phyloP scores from a whole-genome alignment of 2,888 invertebrate genomes.

The Dynastes grantii region DNA sequence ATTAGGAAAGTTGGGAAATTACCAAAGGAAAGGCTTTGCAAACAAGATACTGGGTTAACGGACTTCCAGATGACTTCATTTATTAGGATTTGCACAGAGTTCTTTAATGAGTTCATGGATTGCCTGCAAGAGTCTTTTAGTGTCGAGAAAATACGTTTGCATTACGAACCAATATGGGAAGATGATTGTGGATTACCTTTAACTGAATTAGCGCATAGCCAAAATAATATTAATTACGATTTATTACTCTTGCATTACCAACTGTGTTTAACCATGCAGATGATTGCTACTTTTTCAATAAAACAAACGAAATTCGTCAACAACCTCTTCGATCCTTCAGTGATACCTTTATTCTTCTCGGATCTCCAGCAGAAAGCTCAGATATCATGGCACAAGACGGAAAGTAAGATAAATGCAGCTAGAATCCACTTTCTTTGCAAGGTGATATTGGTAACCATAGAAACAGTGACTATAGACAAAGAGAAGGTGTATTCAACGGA shows the following conservation, averaged over 20 bases:
- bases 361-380: conserved; percentile 72
- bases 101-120: conserved; percentile 72
- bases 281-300: conserved; percentile 85
- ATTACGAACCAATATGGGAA: conserved; percentile 80
- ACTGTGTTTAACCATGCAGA: conserved; percentile 82
- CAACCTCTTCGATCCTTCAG: conserved; percentile 84
- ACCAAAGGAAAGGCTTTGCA: conserved; percentile 88
- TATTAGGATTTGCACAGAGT: conserved; percentile 70
- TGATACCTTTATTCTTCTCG: conserved; percentile 74
- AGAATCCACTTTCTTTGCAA: conserved; percentile 83
- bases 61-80: conserved; percentile 76
- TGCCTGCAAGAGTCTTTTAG: conserved; percentile 66
- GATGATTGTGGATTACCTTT: conserved; percentile 78
- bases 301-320: conserved; percentile 82
- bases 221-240: conserved; percentile 82
- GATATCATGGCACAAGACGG: conserved; percentile 77
- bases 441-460: conserved; percentile 82
- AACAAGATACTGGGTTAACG: conserved; percentile 83
- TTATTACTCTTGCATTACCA: conserved; percentile 87
- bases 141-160: conserved; percentile 67
- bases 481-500: conserved; percentile 71
- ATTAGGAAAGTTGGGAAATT: conserved; percentile 87
- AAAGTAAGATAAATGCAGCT: conserved; percentile 78
- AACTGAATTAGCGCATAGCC: conserved; percentile 84
- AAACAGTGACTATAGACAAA: conserved; percentile 79